Evolutionary conservation across 1,140 invertebrate species (phyloP).

Genomic region (Wasmannia auropunctata): DNA sequence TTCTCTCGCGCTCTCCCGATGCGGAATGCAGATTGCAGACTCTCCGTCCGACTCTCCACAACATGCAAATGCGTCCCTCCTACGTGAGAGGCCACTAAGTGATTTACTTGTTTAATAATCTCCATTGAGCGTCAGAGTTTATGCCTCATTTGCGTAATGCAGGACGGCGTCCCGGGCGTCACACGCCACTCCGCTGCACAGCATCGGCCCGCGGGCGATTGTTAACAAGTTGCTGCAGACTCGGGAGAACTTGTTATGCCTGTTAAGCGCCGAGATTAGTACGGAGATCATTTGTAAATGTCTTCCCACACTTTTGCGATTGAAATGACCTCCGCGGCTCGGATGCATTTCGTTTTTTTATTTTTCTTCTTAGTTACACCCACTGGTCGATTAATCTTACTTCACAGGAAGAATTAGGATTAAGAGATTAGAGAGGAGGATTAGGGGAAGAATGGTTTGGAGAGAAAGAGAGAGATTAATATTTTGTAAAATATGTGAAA

Average conservation of each 20-base stretch:
- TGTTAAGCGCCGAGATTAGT: constrained; percentile 31
- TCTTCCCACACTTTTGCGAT: neutral
- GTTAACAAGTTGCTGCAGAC: constrained; percentile 72
- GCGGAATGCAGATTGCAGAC: neutral
- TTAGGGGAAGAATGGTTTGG: neutral
- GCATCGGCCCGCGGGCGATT: constrained; percentile 69
- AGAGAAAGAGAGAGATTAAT: neutral
- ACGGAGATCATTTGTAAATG: constrained; percentile 32
- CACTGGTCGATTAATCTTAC: neutral
- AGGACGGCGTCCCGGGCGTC: constrained; percentile 55
- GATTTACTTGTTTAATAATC: constrained; percentile 80
- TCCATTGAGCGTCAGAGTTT: constrained; percentile 76
- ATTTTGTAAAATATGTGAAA: constrained; percentile 17
- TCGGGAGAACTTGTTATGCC: constrained; percentile 58
- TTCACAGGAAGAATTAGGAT: neutral
- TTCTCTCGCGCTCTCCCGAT: constrained; percentile 1
- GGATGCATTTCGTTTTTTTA: neutral
- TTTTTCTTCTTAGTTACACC: neutral
- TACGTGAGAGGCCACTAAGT: constrained; percentile 66
- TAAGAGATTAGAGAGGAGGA: neutral
- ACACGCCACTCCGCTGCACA: constrained; percentile 16
- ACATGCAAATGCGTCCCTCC: constrained; percentile 67
- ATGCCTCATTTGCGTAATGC: constrained; percentile 79
- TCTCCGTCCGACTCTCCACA: neutral
- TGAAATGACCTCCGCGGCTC: neutral